phyloP scores from a whole-genome alignment of 2,888 invertebrate species.

The Hemaris fuciformis region DNA sequence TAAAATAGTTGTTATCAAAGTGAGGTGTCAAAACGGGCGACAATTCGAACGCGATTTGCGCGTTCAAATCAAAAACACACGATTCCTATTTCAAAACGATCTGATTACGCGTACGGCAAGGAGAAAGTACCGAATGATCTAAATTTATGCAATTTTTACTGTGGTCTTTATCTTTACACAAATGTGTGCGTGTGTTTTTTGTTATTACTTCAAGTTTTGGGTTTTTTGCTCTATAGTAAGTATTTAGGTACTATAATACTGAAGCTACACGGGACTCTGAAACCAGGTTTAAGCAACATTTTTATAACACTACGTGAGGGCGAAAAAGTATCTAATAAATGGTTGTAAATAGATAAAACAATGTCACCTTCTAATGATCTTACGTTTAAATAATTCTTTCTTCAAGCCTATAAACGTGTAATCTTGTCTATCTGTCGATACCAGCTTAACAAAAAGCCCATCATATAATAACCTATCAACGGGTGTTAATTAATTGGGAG shows the following conservation, averaged over 20 bases:
- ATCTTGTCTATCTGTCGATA: no score
- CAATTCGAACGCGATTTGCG: conserved; percentile 62
- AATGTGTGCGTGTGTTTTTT: neutral
- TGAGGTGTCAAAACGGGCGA: conserved; percentile 59
- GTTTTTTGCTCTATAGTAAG: no score
- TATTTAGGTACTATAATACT: no score
- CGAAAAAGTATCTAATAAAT: no score
- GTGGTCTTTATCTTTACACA: neutral
- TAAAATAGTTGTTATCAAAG: conserved; percentile 41
- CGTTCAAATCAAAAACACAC: conserved; percentile 70
- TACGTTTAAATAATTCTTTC: no score
- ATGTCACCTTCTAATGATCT: no score
- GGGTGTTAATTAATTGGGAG: neutral
- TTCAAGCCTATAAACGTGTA: neutral
- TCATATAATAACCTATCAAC: neutral
- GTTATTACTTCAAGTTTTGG: no score
- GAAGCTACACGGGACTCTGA: no score
- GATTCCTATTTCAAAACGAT: conserved; percentile 70
- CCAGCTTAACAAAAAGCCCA: no score
- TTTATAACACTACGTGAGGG: no score
- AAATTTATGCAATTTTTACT: neutral
- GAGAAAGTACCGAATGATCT: conserved; percentile 40
- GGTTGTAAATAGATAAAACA: no score
- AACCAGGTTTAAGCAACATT: no score
- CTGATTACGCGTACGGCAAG: conserved; percentile 34